Evolutionary conservation across 2,113 vertebrate species (phyloP).

Genomic region (Origma solitaria): DNA sequence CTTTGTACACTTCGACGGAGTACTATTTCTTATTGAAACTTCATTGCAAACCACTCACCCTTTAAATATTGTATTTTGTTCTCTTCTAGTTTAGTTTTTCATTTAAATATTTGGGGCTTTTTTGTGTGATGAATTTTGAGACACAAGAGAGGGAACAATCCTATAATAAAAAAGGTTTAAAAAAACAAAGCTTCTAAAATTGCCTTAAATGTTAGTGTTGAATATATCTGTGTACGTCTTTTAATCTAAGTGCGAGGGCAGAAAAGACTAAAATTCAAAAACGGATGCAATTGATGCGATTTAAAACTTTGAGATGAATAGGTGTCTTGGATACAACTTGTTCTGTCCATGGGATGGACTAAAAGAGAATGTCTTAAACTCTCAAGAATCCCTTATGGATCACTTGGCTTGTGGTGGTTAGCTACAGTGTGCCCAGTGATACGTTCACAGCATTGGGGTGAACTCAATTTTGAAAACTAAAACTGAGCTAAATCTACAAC

Average conservation of each 20-base stretch:
- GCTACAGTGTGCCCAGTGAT: not conserved
- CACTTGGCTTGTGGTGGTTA: not conserved
- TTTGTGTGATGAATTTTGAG: not conserved
- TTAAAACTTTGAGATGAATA: not conserved
- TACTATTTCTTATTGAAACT: not conserved
- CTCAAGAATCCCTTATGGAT: not conserved
- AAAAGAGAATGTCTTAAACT: not conserved
- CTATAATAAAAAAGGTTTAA: not conserved
- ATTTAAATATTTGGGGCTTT: not conserved
- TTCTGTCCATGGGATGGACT: not conserved
- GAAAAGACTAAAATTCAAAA: not conserved
- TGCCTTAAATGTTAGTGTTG: not conserved
- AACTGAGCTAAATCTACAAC: not conserved
- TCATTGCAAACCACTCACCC: not conserved
- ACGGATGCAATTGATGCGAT: not conserved
- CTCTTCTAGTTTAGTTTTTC: not conserved
- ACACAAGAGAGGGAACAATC: not conserved
- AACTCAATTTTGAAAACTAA: not conserved
- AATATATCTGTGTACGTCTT: not conserved
- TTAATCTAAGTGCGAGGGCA: not conserved
- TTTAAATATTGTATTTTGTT: not conserved
- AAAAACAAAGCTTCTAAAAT: not conserved
- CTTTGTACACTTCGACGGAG: not conserved
- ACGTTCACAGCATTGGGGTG: accelerated
- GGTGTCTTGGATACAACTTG: not conserved